Percentiles rank a stretch among this genome's conserved stretches.
Conservation (phyloP, 2,797 vertebrate species). For the Enteromius thamalakanensis region DNA sequence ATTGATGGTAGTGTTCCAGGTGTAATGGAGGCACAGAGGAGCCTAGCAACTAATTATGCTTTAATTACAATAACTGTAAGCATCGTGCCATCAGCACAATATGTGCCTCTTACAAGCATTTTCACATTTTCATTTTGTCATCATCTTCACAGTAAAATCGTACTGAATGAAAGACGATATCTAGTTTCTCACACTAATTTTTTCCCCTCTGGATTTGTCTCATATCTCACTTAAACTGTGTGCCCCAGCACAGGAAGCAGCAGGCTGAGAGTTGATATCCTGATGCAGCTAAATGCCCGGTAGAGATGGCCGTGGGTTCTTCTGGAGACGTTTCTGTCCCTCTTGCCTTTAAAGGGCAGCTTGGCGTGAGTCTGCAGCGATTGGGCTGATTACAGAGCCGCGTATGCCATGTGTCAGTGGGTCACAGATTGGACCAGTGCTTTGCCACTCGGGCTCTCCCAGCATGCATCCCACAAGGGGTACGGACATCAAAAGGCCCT, state of each 20-base stretch:
- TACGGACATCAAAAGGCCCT: slow-evolving; percentile 59
- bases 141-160: background rate
- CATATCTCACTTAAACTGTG: background rate
- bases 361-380: slow-evolving; percentile 44
- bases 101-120: slow-evolving; percentile 26
- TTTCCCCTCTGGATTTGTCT: background rate
- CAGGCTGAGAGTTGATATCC: slow-evolving; percentile 37
- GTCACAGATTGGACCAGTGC: slow-evolving; percentile 58
- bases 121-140: slow-evolving; percentile 22
- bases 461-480: slow-evolving; percentile 48
- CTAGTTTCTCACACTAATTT: background rate
- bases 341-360: slow-evolving; percentile 55
- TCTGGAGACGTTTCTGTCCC: slow-evolving; percentile 45
- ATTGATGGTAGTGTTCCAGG: slow-evolving; percentile 57
- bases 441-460: slow-evolving; percentile 50
- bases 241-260: slow-evolving; percentile 39
- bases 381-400: slow-evolving; percentile 36
- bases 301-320: slow-evolving; percentile 28
- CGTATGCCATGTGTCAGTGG: slow-evolving; percentile 55
- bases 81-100: slow-evolving; percentile 29
- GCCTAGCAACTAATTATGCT: slow-evolving; percentile 54
- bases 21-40: slow-evolving; percentile 45
- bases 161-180: background rate
- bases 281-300: slow-evolving; percentile 46
- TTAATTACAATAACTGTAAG: slow-evolving; percentile 54